Evolutionary conservation across 2,888 invertebrate genomes (phyloP), one percentile per base, ranked within the genome.

Genomic region (Brenthis hecate): DNA sequence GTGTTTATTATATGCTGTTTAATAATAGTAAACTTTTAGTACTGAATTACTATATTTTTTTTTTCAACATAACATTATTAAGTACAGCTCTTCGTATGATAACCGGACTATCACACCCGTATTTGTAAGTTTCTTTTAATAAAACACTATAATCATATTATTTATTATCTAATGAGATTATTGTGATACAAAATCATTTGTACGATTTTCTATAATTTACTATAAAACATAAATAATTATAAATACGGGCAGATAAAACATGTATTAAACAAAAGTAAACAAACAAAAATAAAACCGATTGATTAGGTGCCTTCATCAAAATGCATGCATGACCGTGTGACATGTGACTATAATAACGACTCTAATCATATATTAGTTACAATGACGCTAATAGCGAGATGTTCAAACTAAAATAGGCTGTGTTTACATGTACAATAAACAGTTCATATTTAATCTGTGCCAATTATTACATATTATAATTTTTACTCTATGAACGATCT

Each of bases 251-350:
- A 70, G 73, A 74, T 66, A 74, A 71, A 74, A 62, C 19, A 51
- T 54, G 19, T 43, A 28, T 28, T 28, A 28, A 28, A 53, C 13
- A 54, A 62, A 54, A 76, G 75, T 68, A 70, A 82, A 82, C 81
- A 78, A 80, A 79, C 77, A 79, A 72, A 74, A 75, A 75, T 72
- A 74, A 75, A 79, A 76, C 77, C 72, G 53, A 74, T 68, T 66
- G 66, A 71, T 73, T 72, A 58, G 71, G 73, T 69, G 70, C 70
- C 66, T 56, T 62, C 48, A 53, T 65, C 62, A 58, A 62, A 62
- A 53, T 56, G 62, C 69, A 69, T 69, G 69, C 69, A 62, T 65
- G 61, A 69, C 69, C 68, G 64, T 48, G 66, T 66, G 70, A 62
- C 70, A 61, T 55, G 66, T 58, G 56, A 51, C 36, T 66, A 69